A percentile compares a stretch with the other conserved stretches of the same genome.
phyloP scores from a whole-genome alignment of 2,888 invertebrate species.

The Malachius bipustulatus region DNA sequence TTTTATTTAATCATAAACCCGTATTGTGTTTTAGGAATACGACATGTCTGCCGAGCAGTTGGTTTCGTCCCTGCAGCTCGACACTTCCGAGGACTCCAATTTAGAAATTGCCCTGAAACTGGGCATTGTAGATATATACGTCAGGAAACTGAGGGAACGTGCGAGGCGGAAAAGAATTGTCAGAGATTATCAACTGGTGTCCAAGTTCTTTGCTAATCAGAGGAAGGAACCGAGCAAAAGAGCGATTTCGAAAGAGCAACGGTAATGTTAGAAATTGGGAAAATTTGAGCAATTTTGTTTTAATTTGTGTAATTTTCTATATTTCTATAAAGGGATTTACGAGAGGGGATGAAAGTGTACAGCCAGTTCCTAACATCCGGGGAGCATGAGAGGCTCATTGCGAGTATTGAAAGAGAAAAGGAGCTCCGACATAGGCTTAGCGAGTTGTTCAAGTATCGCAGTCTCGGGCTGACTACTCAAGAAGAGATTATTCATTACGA shows the following conservation, averaged over 20 bases:
- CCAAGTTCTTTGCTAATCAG: conserved; percentile 64
- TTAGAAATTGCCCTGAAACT: conserved; percentile 81
- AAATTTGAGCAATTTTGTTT: conserved; percentile 5
- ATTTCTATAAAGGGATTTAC: conserved; percentile 49
- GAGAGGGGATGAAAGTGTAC: conserved; percentile 73
- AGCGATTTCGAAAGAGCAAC: conserved; percentile 63
- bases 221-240: conserved; percentile 35
- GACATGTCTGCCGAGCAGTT: conserved; percentile 82
- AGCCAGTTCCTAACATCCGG: conserved; percentile 79
- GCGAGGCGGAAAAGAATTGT: conserved; percentile 81
- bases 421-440: conserved; percentile 72
- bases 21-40: conserved; percentile 70
- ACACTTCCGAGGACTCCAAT: conserved; percentile 75
- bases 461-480: conserved; percentile 70
- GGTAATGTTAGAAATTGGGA: conserved; percentile 40
- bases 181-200: conserved; percentile 80
- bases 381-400: conserved; percentile 70
- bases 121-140: conserved; percentile 88
- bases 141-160: conserved; percentile 69
- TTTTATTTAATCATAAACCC: neutral
- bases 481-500: conserved; percentile 85
- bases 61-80: conserved; percentile 72
- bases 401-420: conserved; percentile 70
- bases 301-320: too few species aligned
- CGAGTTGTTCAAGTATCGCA: conserved; percentile 73